Evolutionary conservation across 1,140 invertebrate species (phyloP).

Genomic region (Agrypnia vestita): DNA sequence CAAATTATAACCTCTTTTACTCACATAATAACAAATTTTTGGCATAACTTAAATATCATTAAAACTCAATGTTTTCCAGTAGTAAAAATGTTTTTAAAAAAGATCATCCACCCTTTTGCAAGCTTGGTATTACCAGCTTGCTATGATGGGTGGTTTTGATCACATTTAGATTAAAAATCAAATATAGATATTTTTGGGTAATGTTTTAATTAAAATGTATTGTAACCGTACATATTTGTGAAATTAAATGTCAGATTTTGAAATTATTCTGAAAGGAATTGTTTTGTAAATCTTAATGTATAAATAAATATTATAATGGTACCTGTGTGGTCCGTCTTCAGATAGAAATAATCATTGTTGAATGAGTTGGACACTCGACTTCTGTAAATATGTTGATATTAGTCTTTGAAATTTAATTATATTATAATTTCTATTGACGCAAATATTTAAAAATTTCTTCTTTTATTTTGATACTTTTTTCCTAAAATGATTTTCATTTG

Average conservation of each 20-base stretch:
- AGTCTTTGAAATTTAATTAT: slow-evolving; percentile 54
- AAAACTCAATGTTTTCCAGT: too few relatives aligned
- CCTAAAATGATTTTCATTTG: slow-evolving; percentile 28
- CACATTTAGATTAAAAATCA: neutral
- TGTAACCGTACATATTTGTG: neutral
- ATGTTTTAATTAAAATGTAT: too few relatives aligned
- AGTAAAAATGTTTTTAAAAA: too few relatives aligned
- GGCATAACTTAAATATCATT: too few relatives aligned
- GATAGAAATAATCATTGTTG: slow-evolving; percentile 38
- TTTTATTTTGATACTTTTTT: slow-evolving; percentile 53
- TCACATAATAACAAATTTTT: too few relatives aligned
- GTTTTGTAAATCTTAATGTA: slow-evolving; percentile 49
- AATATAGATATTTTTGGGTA: too few relatives aligned
- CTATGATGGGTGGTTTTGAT: neutral
- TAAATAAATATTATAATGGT: slow-evolving; percentile 48
- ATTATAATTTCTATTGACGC: slow-evolving; percentile 51
- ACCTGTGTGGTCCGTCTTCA: slow-evolving; percentile 48
- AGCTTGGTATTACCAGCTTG: too few relatives aligned
- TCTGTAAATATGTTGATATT: slow-evolving; percentile 58
- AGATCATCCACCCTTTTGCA: too few relatives aligned
- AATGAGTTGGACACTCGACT: slow-evolving; percentile 45
- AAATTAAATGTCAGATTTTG: slow-evolving; percentile 20
- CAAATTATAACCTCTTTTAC: too few relatives aligned
- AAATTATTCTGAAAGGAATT: slow-evolving; percentile 22
- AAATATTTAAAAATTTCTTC: slow-evolving; percentile 48